These are phyloP conservation scores for Pygoscelis antarcticus DNA, from an alignment of 2,113 vertebrate genomes.

Conservation along the genomic window DNA sequence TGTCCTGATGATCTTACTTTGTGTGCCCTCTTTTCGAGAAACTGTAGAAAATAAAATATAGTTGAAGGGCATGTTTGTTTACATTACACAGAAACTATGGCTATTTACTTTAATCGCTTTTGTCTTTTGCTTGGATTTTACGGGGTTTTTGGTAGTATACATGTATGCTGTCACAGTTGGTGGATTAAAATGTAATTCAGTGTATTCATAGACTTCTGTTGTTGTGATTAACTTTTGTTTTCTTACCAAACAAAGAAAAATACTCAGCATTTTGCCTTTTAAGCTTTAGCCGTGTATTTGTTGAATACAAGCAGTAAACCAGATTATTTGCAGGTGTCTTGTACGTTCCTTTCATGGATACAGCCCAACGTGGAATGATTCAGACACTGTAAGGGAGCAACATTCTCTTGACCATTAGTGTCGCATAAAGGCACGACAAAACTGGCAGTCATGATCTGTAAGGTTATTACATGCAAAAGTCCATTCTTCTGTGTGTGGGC, in stretches of 20 bases:
- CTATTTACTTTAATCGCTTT: not conserved
- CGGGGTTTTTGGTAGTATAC: not conserved
- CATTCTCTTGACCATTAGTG: not conserved
- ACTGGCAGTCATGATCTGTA: not conserved
- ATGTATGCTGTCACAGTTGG: not conserved
- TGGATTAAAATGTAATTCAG: not conserved
- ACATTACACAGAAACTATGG: not conserved
- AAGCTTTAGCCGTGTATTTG: not conserved
- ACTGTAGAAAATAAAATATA: not conserved
- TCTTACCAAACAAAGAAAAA: not conserved
- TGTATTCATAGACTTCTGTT: not conserved
- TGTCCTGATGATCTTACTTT: not conserved
- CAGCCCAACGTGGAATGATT: not conserved
- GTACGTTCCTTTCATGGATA: not conserved
- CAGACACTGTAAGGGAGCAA: not conserved
- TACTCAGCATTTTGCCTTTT: not conserved
- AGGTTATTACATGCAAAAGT: not conserved
- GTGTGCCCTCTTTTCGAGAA: not conserved
- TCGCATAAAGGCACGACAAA: rapidly evolving
- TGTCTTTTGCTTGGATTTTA: not conserved
- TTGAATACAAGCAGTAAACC: not conserved
- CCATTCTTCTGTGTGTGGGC: rapidly evolving
- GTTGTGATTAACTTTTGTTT: not conserved
- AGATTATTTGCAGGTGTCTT: not conserved
- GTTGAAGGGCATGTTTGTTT: not conserved